These are phyloP conservation scores for Cordilura impudica DNA, from an alignment of 2,888 invertebrate species.

Conservation along the genomic window DNA sequence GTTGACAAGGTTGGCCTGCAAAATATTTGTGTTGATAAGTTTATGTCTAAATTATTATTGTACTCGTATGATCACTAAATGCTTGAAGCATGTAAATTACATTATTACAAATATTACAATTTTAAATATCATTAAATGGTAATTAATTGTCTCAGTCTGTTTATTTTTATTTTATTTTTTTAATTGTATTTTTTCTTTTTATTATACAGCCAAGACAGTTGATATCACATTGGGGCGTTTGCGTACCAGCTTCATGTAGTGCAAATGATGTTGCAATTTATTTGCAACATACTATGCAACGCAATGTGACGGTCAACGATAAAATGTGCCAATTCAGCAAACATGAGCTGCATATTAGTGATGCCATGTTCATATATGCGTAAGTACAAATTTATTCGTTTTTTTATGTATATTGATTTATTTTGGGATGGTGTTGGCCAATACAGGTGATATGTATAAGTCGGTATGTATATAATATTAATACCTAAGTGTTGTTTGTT, in stretches of 20 bases:
- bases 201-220: conserved; percentile 64
- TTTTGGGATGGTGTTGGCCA: conserved; percentile 33
- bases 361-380: conserved; percentile 74
- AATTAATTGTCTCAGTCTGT: conserved; percentile 4
- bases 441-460: conserved; percentile 5
- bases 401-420: conserved; percentile 6
- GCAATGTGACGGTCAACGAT: conserved; percentile 78
- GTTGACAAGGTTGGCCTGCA: conserved; percentile 16
- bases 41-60: no score
- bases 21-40: background rate
- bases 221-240: conserved; percentile 82
- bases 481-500: conserved; percentile 6
- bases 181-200: conserved; percentile 14
- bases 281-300: conserved; percentile 71
- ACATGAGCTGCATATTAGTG: conserved; percentile 75
- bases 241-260: conserved; percentile 81
- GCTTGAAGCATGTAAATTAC: conserved; percentile 54
- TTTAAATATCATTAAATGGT: background rate
- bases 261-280: conserved; percentile 79
- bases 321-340: conserved; percentile 78
- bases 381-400: conserved; percentile 68
- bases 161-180: background rate
- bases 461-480: background rate
- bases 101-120: conserved; percentile 45
- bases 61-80: conserved; percentile 24